Evolutionary conservation across 2,113 vertebrate species (phyloP), one percentile per base, ranked within the genome.

Genomic region (Axis porcinus): DNA sequence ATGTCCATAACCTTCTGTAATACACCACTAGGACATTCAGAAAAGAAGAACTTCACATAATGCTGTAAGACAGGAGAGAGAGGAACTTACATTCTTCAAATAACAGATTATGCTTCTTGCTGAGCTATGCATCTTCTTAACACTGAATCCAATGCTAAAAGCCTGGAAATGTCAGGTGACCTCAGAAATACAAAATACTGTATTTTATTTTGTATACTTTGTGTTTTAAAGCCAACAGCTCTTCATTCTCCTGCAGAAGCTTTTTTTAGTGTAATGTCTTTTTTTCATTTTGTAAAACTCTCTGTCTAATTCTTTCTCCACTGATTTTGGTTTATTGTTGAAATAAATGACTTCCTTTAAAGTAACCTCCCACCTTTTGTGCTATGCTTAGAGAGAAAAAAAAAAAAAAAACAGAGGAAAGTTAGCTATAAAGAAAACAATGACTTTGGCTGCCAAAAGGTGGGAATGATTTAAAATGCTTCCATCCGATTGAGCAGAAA

Each of bases 381-480:
- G 6, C 93, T 30, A 0, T 67, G 86, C 64, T 74, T 94, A 27
- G 90, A 8, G 84, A 81, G 89, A 86, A 57, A 97, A 70, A 70
- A 58, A 62, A 62, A 64, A 97, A 67, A 67, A 36, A 21, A n/a
- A 19, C 16, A 21, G 19, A 91, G 93, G 93, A 95, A n/a, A 96
- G 47, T n/a, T 92, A 45, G 78, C 97, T 88, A 43, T 97, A 90
- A 83, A 95, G 86, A 87, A 97, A 97, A 89, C 40, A 57, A 64
- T 92, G 0, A 91, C 67, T n/a, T 19, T n/a, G n/a, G 47, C 0
- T 78, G 95, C 83, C n/a, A 57, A 1, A 47, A 91, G 74, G 86
- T 91, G 64, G 45, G 86, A 86, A 78, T 97, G 96, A 97, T 97
- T 97, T 97, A 96, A 97, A 97, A 33, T 83, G 45, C 92, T 88